These are phyloP conservation scores for Columbina picui DNA, from an alignment of 2,113 vertebrate species.

Conservation along the genomic window DNA sequence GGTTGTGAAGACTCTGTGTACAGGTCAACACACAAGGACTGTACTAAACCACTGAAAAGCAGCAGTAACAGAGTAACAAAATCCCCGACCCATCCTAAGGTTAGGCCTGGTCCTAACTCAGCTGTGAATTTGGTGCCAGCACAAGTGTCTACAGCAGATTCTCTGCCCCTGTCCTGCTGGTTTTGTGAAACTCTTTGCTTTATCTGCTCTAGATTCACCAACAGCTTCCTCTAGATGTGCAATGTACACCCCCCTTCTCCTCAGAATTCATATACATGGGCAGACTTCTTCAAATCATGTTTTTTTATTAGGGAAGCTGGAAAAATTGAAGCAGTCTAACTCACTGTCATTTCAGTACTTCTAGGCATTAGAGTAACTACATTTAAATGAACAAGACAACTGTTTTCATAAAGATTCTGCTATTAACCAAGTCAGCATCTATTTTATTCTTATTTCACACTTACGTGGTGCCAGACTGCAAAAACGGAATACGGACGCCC, in stretches of 20 bases:
- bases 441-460: conserved; percentile 29
- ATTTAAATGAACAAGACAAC: rapidly evolving
- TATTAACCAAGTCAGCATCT: rapidly evolving
- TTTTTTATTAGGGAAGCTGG: not conserved
- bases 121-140: not conserved
- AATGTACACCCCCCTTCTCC: not conserved
- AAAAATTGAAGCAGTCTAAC: not conserved
- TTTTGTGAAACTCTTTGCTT: not conserved
- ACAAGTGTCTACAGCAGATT: not conserved
- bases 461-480: conserved; percentile 91
- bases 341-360: not conserved
- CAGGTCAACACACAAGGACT: not conserved
- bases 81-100: not conserved
- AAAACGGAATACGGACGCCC: conserved; percentile 92
- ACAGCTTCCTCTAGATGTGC: rapidly evolving
- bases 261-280: rapidly evolving
- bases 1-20: not conserved
- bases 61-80: not conserved
- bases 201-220: not conserved
- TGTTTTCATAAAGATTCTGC: not conserved
- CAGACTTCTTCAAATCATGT: rapidly evolving
- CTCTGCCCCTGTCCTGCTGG: not conserved
- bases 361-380: rapidly evolving
- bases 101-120: not conserved
- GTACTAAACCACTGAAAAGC: not conserved